Evolutionary conservation across 2,797 vertebrate species (phyloP), one percentile per base, ranked within the genome.

Genomic region (Phylloscopus collybita): DNA sequence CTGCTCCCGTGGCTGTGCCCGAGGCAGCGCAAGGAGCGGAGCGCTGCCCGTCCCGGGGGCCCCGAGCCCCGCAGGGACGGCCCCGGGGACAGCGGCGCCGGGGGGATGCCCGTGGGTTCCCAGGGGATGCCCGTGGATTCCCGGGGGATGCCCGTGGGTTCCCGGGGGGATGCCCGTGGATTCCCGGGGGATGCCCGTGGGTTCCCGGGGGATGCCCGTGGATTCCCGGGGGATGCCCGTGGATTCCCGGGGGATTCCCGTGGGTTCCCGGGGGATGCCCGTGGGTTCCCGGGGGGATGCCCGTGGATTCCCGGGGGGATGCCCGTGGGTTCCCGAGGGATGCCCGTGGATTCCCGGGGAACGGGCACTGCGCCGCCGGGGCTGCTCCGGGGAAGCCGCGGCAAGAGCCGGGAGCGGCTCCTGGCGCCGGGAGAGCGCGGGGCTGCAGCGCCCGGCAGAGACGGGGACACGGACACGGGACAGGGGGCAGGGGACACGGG

Each of bases 21-120:
- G 0, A 2, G 9, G 0, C n/a, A 23, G 38, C 23, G n/a, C 54
- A 6, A 5, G 72, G 27, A 38, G 62, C n/a, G 0, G 23, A 16
- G 0, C 6, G 26, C 21, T 1, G 61, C 6, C 26, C 44, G 1
- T 4, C 16, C 45, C 53, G 14, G 11, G 17, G 18, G 4, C 17
- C 22, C 45, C 40, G 40, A 19, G 34, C 12, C 17, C 22, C 17
- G 45, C 34, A 0, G 42, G 8, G 4, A 29, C 1, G 60, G 69
- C 29, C 42, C 25, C n/a, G 26, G 66, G 22, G 15, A 23, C 20
- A 9, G 57, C 40, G n/a, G 32, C 60, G 44, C 50, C 5, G 34
- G 44, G 8, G 26, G 26, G 16, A 7, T 21, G 34, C 38, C 38
- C 11, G 38, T 40, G 11, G 38, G 20, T 20, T 56, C 10, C 26